These are phyloP conservation scores for Peromyscus attwateri DNA, from an alignment of 2,797 vertebrate genomes.

Conservation along the genomic window DNA sequence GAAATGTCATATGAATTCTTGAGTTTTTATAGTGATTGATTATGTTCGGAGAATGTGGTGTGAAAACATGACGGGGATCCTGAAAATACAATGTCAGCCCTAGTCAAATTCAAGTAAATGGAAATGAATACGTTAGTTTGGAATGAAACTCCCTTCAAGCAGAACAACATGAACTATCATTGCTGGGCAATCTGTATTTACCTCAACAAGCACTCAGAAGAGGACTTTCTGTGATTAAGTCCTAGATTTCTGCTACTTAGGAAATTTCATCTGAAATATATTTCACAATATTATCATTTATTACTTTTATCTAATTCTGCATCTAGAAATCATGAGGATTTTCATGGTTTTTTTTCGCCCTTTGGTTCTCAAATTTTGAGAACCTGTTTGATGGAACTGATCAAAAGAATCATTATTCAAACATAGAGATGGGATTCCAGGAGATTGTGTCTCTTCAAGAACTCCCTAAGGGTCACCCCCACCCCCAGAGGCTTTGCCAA, in stretches of 20 bases:
- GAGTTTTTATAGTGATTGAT: slow-evolving; percentile 18
- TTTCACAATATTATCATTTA: slow-evolving; percentile 14
- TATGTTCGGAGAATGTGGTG: not conserved
- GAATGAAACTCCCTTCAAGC: not conserved
- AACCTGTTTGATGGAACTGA: not conserved
- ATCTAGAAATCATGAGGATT: not conserved
- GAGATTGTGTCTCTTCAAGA: not conserved
- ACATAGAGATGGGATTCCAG: not conserved
- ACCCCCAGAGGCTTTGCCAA: slow-evolving; percentile 5
- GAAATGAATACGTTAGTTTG: slow-evolving; percentile 19
- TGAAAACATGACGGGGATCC: not conserved
- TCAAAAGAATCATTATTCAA: not conserved
- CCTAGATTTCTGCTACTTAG: not conserved
- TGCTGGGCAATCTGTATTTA: not conserved
- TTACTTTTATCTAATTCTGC: not conserved
- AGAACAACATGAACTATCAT: not conserved
- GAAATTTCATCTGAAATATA: slow-evolving; percentile 38
- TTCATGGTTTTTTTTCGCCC: not conserved
- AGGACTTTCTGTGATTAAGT: not conserved
- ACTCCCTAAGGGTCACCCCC: not conserved
- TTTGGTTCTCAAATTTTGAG: slow-evolving; percentile 19
- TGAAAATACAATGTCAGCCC: not conserved
- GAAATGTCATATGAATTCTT: not conserved
- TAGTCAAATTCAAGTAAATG: slow-evolving; percentile 32
- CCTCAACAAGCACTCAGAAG: not conserved